phyloP scores from a whole-genome alignment of 2,888 invertebrate genomes.

The Spilarctia lutea region DNA sequence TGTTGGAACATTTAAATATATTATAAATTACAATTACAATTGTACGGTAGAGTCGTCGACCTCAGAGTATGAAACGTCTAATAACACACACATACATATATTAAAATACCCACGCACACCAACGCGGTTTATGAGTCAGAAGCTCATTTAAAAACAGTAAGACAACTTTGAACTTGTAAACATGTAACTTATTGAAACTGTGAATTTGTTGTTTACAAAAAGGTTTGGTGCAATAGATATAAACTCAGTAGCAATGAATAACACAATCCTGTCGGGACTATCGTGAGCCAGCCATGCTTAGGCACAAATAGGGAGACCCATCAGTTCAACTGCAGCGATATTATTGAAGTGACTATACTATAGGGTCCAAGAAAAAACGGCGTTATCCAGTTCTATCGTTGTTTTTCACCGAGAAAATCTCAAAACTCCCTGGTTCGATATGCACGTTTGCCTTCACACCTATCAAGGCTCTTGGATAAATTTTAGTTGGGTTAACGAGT shows the following conservation, averaged over 20 bases:
- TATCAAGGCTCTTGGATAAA: too few species aligned
- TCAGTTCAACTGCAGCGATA: too few species aligned
- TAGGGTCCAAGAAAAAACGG: too few species aligned
- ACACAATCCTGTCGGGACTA: not conserved
- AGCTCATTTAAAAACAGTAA: slow-evolving; percentile 49
- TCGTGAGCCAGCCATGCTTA: not conserved
- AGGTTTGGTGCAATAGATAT: not conserved
- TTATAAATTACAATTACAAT: slow-evolving; percentile 81
- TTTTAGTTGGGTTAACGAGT: too few species aligned
- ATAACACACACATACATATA: slow-evolving; percentile 68
- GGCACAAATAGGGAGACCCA: too few species aligned
- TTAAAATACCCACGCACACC: slow-evolving; percentile 47
- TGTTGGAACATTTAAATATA: slow-evolving; percentile 79
- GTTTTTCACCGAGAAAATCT: too few species aligned
- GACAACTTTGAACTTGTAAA: slow-evolving; percentile 33
- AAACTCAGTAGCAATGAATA: not conserved
- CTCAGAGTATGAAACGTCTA: slow-evolving; percentile 65
- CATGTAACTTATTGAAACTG: slow-evolving; percentile 6
- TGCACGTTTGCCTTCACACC: too few species aligned
- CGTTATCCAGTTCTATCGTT: too few species aligned
- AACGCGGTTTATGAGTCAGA: slow-evolving; percentile 46
- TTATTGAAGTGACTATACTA: too few species aligned
- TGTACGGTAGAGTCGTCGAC: slow-evolving; percentile 72
- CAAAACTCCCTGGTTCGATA: too few species aligned
- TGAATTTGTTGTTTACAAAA: not conserved